These are phyloP conservation scores for Pilophorus perplexus DNA, from an alignment of 2,888 invertebrate species.

Conservation along the genomic window DNA sequence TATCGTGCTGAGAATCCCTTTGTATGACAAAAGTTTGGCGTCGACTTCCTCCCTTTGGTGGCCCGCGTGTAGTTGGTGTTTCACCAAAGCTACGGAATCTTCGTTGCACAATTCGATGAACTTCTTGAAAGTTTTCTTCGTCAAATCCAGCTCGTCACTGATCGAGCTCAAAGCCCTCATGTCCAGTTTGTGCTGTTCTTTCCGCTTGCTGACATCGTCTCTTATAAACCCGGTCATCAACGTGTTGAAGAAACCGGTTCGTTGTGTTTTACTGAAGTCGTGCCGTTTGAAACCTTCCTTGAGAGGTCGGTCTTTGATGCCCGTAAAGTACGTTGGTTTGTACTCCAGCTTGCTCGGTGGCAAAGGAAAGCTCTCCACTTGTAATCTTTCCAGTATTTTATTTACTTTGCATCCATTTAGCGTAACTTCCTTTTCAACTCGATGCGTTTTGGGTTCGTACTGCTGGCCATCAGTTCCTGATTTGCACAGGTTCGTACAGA, in stretches of 20 bases:
- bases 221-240: slow-evolving; percentile 1
- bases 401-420: slow-evolving; percentile 8
- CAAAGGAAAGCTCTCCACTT: neutral
- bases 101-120: neutral
- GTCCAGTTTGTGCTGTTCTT: neutral
- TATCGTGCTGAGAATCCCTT: neutral
- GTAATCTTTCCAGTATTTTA: slow-evolving; percentile 6
- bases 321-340: slow-evolving; percentile 22
- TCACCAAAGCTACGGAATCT: slow-evolving; percentile 5
- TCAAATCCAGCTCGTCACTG: slow-evolving; percentile 18
- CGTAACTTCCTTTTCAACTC: neutral
- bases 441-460: too few species aligned
- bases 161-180: neutral
- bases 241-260: slow-evolving; percentile 18
- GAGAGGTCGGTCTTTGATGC: slow-evolving; percentile 17
- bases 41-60: neutral
- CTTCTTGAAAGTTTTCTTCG: neutral
- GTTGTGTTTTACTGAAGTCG: slow-evolving; percentile 13
- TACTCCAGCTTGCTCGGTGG: slow-evolving; percentile 13
- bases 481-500: too few species aligned
- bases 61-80: slow-evolving; percentile 2
- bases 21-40: neutral
- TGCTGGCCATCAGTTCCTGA: too few species aligned
- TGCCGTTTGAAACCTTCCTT: slow-evolving; percentile 17
- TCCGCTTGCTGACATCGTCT: slow-evolving; percentile 1